phyloP scores from a whole-genome alignment of 2,797 vertebrate species.

The Intellagama lesueurii region DNA sequence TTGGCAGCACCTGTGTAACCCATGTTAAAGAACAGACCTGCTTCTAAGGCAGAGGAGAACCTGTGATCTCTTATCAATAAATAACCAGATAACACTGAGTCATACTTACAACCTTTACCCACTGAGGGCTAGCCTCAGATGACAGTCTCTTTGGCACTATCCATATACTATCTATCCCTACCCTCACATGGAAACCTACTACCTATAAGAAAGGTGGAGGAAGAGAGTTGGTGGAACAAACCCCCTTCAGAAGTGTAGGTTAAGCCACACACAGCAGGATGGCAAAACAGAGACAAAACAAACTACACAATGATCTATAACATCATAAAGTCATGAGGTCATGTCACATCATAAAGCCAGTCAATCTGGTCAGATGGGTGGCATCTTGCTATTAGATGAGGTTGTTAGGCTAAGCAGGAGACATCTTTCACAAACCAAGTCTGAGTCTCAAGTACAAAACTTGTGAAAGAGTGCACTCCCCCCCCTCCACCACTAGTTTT shows the following conservation, averaged over 20 bases:
- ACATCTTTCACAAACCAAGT: neutral
- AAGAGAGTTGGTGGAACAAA: neutral
- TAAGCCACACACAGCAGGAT: neutral
- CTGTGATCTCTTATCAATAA: slow-evolving; percentile 9
- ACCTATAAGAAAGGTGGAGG: neutral
- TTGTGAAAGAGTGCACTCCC: no score
- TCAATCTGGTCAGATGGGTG: neutral
- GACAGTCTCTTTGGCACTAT: neutral
- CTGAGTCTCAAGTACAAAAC: neutral
- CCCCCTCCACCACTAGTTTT: no score
- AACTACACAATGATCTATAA: neutral
- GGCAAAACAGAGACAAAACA: neutral
- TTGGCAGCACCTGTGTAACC: neutral
- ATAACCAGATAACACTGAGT: slow-evolving; percentile 9
- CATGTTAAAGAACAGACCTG: slow-evolving; percentile 14
- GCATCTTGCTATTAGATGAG: neutral
- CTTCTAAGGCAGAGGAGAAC: neutral
- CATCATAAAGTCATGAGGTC: neutral
- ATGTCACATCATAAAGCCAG: slow-evolving; percentile 39
- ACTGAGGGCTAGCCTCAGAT: neutral
- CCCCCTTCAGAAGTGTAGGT: neutral
- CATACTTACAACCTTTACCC: slow-evolving; percentile 19
- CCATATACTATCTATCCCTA: neutral
- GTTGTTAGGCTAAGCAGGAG: neutral
- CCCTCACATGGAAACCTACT: neutral